These are phyloP conservation scores for Symphodus melops DNA, from an alignment of 2,113 vertebrate species.

Conservation along the genomic window DNA sequence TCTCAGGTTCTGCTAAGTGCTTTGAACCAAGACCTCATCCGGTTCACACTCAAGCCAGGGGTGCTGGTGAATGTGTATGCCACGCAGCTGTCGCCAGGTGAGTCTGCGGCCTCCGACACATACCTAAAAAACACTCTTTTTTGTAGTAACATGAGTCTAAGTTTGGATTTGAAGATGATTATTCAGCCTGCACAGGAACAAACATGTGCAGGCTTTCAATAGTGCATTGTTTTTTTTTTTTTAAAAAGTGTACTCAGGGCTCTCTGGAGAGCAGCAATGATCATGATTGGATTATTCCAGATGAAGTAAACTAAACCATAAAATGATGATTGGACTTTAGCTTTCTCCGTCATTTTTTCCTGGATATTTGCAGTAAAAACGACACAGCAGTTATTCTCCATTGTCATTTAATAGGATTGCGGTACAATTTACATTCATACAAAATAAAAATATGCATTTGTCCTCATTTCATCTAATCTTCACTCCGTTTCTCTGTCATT, in stretches of 20 bases:
- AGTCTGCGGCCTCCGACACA: constrained; percentile 22
- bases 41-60: constrained; percentile 74
- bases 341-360: neutral
- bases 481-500: constrained; percentile 22
- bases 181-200: neutral
- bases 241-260: neutral
- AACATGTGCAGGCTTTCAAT: neutral
- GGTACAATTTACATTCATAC: neutral
- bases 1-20: constrained; percentile 80
- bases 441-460: neutral
- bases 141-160: neutral
- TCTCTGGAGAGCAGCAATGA: neutral
- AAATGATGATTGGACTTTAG: constrained; percentile 2
- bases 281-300: constrained; percentile 3
- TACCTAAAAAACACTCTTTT: neutral
- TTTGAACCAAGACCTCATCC: constrained; percentile 80
- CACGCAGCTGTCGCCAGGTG: constrained; percentile 77
- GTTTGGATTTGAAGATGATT: constrained; percentile 2
- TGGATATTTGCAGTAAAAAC: neutral
- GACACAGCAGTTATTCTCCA: neutral
- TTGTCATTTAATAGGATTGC: constrained; percentile 2
- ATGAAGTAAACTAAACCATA: neutral
- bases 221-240: neutral
- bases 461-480: constrained; percentile 2
- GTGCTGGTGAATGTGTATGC: constrained; percentile 76